Evolutionary conservation across 2,113 vertebrate species (phyloP).

Genomic region (Parus major): DNA sequence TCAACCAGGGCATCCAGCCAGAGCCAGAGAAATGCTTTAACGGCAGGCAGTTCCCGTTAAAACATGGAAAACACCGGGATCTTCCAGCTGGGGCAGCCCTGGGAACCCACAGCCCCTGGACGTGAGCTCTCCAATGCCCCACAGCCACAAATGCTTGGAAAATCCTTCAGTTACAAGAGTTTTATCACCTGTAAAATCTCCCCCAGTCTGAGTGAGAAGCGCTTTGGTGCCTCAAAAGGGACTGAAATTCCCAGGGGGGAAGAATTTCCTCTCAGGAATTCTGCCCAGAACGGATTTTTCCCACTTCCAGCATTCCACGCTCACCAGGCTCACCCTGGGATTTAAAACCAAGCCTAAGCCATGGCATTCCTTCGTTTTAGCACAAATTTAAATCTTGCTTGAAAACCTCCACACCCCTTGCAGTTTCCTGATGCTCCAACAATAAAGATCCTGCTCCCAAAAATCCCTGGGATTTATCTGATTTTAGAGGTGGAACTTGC

Average conservation of each 20-base stretch:
- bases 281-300: not conserved
- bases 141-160: not conserved
- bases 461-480: not conserved
- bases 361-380: not conserved
- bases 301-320: not conserved
- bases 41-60: not conserved
- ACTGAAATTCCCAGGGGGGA: fast-evolving
- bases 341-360: not conserved
- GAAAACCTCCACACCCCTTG: not conserved
- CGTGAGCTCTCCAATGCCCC: not conserved
- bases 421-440: not conserved
- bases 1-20: not conserved
- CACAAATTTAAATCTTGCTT: not conserved
- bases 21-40: not conserved
- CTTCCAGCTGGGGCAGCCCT: not conserved
- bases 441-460: not conserved
- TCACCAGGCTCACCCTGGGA: not conserved
- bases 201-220: not conserved
- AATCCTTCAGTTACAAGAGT: not conserved
- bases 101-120: not conserved
- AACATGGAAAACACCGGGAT: not conserved
- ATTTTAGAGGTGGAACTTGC: not conserved
- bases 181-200: not conserved
- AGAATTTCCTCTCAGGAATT: not conserved
- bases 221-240: not conserved